Evolutionary conservation across 2,888 invertebrate genomes (phyloP), one percentile per base, ranked within the genome.

Genomic region (Epirrhoe tristata): DNA sequence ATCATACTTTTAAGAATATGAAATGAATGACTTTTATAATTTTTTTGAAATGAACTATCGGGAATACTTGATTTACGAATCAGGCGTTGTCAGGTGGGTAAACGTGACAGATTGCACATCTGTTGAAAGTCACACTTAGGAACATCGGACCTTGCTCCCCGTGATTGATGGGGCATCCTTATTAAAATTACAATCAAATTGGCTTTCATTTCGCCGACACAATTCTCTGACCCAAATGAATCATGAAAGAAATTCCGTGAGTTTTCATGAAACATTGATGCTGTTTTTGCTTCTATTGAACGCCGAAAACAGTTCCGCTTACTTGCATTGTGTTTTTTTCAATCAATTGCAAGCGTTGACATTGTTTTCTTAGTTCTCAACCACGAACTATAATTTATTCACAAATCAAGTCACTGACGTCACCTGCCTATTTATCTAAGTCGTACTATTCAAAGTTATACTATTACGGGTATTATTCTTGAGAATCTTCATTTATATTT

Each of bases 241-340:
- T 67, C 63, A 62, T 52, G 52, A 58, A 46, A 63, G 71, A 69
- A 71, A 68, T 46, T 67, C 69, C 58, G 61, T 52, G 14, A 53
- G 51, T 61, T 69, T 69, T 63, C 66, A 66, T 56, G 56, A 62
- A 62, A 53, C 54, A 57, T 63, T 70, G 43, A 48, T 34, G 52
- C 53, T 43, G 58, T 72, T 72, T 72, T 74, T 72, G 58, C 34
- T 10, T 64, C 31, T 46, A 61, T 67, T 67, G 63, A 57, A 56
- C 58, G 31, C 48, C 48, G 48, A 16, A 14, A 17, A 12, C 34
- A 54, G 54, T 51, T 57, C 48, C 50, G 58, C 24, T 43, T 54
- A 39, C 52, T 60, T 60, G 53, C n/a, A 57, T 58, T 56, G 31
- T 51, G 16, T 58, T 63, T 48, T 52, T 62, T 0, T 43, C n/a